These are phyloP conservation scores for Anthopleura xanthogrammica DNA, from an alignment of 92 coral and sea anemone species.

Conservation along the genomic window DNA sequence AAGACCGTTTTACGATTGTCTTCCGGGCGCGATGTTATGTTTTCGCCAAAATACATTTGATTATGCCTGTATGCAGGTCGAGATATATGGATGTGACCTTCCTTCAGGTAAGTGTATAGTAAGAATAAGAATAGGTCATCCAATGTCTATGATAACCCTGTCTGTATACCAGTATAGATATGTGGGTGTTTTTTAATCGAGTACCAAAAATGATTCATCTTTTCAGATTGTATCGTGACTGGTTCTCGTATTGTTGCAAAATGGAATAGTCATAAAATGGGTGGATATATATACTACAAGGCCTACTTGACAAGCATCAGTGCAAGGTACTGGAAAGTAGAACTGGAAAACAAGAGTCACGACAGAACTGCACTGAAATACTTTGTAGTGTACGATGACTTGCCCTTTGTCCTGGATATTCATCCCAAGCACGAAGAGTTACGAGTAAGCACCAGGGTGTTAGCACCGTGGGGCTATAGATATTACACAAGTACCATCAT, in stretches of 20 bases:
- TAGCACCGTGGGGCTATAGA: not conserved
- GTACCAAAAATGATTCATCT: too few relatives aligned
- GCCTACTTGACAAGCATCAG: slow-evolving; percentile 18
- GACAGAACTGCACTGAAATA: not conserved
- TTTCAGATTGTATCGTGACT: too few relatives aligned
- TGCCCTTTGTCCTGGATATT: slow-evolving; percentile 18
- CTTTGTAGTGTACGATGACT: not conserved
- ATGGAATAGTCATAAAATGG: not conserved
- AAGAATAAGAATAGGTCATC: too few relatives aligned
- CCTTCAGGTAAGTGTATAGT: too few relatives aligned
- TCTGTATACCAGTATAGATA: too few relatives aligned
- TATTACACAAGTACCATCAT: slow-evolving; percentile 20
- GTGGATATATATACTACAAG: slow-evolving; percentile 4
- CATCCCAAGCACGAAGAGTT: slow-evolving; percentile 13
- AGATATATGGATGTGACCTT: too few relatives aligned
- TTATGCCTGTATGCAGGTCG: too few relatives aligned
- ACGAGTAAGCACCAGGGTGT: slow-evolving; percentile 14
- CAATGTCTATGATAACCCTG: not conserved
- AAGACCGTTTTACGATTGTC: too few relatives aligned
- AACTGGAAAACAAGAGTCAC: slow-evolving; percentile 5
- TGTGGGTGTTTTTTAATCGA: too few relatives aligned
- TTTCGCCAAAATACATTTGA: too few relatives aligned
- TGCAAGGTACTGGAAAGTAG: not conserved
- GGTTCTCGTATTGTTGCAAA: not conserved
- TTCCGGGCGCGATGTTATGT: too few relatives aligned